Base-by-base conservation (phyloP, 2,113 vertebrate species). In the Apeltes quadracus region DNA sequence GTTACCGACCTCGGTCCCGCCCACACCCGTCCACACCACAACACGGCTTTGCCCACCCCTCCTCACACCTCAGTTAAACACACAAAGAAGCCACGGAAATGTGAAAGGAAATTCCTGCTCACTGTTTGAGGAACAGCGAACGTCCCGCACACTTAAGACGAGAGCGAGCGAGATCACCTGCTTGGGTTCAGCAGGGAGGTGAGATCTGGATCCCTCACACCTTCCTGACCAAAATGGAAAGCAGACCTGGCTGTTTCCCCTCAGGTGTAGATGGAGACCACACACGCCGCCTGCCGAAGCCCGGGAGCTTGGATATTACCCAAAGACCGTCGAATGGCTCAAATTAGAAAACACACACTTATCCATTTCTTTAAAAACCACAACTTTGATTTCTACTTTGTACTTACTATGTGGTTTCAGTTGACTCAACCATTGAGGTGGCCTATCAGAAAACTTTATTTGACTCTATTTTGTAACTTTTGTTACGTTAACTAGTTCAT, bases 31-130 rank as follows among this genome's bases (percentile, higher is more conserved):
- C 50, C 15, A 25, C 55, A 39, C 44, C 62, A 59, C 54, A 69
- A 22, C 67, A 55, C 72, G 39, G 62, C 58, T 74, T 69, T 68
- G 73, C 68, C 50, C 29, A 10, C 72, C 59, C 50, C 71, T 73
- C 53, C 76, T 78, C 72, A 69, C 77, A 84, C 69, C 44, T 55
- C 32, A 51, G n/a, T 67, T 29, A 62, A 62, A 68, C 48, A 59
- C 41, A 75, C 69, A 64, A 58, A 67, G 43, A 5, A 39, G 48
- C 20, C 38, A 61, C 84, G 79, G 90, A 88, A 90, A n/a, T 10
- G 85, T 48, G 78, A 92, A 83, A 93, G 91, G 89, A 93, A 92
- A 86, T 82, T 72, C 72, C 54, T 79, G 71, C 64, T 84, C 78
- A 86, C 90, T 86, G 64, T 90, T 91, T 89, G 75, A 63, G 69